Conservation (phyloP, 2,113 vertebrate species). For the Odocoileus hemionus region DNA sequence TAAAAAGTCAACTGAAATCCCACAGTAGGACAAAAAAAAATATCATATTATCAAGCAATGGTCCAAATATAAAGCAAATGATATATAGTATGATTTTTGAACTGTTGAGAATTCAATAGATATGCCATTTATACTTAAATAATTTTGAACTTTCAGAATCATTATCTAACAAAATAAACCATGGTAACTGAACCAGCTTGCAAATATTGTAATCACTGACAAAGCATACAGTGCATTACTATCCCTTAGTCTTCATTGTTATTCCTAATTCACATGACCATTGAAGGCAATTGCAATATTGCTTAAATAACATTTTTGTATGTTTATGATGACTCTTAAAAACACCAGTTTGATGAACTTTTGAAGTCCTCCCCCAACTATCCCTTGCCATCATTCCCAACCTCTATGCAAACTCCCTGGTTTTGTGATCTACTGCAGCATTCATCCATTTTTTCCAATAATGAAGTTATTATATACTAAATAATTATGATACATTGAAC, state of each 20-base stretch:
- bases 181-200: neutral
- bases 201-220: neutral
- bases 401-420: neutral
- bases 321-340: neutral
- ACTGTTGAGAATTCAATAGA: neutral
- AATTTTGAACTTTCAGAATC: neutral
- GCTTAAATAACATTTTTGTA: neutral
- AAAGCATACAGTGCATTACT: neutral
- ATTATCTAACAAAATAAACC: neutral
- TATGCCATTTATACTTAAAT: neutral
- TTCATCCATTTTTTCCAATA: neutral
- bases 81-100: neutral
- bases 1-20: neutral
- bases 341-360: neutral
- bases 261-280: neutral
- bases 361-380: neutral
- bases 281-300: neutral
- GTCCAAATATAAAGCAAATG: neutral
- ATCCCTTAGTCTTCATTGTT: neutral
- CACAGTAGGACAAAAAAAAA: neutral
- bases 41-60: neutral
- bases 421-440: neutral
- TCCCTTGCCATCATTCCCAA: neutral
- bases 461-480: neutral
- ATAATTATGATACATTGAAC: neutral